phyloP scores from a whole-genome alignment of 2,797 vertebrate species.

The Sebastes itinus region DNA sequence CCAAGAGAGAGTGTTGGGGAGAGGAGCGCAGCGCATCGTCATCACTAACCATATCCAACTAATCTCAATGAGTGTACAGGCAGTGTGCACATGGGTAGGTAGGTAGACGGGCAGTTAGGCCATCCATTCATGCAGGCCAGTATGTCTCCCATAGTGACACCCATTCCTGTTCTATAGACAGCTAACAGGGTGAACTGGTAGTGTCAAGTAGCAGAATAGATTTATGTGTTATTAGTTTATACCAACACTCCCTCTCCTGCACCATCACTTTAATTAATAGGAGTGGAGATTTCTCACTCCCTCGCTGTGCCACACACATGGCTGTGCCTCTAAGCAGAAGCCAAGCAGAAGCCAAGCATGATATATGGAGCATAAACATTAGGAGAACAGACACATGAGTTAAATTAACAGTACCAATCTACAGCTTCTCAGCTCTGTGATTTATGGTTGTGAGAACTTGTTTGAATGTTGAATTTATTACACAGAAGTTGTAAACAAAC shows the following conservation, averaged over 20 bases:
- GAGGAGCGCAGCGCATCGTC: no score
- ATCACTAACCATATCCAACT: no score
- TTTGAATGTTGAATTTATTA: constrained; percentile 24
- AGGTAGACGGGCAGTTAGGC: no score
- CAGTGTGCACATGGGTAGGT: no score
- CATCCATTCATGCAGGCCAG: no score
- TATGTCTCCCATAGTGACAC: background rate
- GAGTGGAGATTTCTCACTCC: background rate
- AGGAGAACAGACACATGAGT: background rate
- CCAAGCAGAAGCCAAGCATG: background rate
- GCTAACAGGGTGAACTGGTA: constrained; percentile 3
- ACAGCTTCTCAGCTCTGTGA: constrained; percentile 1
- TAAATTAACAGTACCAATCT: background rate
- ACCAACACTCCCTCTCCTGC: background rate
- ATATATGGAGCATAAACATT: background rate
- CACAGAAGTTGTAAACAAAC: constrained; percentile 5
- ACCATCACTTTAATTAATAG: background rate
- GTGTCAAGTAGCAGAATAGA: background rate
- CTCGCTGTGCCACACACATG: background rate
- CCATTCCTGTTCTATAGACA: background rate
- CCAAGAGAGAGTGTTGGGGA: no score
- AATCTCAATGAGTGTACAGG: no score
- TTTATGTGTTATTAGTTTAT: background rate
- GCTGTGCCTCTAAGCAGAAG: background rate
- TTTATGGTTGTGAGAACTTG: constrained; percentile 14